Conservation (phyloP, 2,113 vertebrate genomes). For the Theristicus caerulescens region DNA sequence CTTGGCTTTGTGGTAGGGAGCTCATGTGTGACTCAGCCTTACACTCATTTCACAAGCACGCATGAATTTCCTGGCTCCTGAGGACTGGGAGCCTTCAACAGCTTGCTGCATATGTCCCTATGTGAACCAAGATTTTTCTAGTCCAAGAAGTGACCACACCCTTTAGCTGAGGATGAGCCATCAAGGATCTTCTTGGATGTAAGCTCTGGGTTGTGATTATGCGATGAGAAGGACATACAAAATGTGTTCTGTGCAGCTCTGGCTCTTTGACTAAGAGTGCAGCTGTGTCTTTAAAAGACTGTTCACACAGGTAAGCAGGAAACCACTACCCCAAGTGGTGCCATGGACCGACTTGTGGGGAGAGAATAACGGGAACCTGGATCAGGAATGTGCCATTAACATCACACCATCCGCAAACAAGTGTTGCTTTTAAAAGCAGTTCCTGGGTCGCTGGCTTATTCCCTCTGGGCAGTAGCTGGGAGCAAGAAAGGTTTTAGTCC, state of each 20-base stretch:
- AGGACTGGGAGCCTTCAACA: background rate
- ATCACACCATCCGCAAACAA: background rate
- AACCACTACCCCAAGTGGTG: background rate
- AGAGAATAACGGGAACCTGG: background rate
- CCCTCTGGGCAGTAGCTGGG: background rate
- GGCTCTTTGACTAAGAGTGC: background rate
- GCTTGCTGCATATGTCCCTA: background rate
- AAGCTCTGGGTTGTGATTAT: background rate
- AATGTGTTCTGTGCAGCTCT: background rate
- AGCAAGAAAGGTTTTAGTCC: background rate
- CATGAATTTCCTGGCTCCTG: background rate
- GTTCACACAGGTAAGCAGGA: background rate
- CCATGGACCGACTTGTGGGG: rapidly evolving
- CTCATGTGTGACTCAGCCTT: background rate
- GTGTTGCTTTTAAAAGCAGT: background rate
- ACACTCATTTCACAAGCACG: background rate
- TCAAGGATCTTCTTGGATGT: background rate
- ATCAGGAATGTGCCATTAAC: background rate
- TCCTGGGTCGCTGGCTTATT: background rate
- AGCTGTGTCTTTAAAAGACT: background rate
- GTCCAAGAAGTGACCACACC: background rate
- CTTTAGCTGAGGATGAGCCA: background rate
- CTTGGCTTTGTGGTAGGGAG: background rate
- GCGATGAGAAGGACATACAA: background rate
- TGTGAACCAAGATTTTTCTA: background rate